phyloP scores from a whole-genome alignment of 2,888 invertebrate genomes.

The Adelognathus sp. region DNA sequence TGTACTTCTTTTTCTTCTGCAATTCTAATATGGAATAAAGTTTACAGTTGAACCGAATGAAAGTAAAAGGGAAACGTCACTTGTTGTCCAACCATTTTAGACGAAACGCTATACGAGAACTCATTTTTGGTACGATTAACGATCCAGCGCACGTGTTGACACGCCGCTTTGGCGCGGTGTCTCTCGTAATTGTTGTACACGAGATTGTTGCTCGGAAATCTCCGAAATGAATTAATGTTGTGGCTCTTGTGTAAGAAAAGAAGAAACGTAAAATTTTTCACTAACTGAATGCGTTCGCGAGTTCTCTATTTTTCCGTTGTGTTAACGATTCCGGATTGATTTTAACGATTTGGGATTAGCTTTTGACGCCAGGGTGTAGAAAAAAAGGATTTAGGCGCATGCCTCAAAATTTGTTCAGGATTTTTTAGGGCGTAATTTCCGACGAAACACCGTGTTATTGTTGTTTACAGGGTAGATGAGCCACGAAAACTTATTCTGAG shows the following conservation, averaged over 20 bases:
- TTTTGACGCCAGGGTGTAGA: too few species aligned
- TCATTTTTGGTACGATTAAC: constrained; percentile 52
- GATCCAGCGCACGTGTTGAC: constrained; percentile 55
- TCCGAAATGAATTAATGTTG: constrained; percentile 80
- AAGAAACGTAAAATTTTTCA: not conserved
- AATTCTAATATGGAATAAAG: constrained; percentile 76
- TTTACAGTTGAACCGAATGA: constrained; percentile 76
- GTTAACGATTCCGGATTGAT: too few species aligned
- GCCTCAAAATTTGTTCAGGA: too few species aligned
- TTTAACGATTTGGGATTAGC: too few species aligned
- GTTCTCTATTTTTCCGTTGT: too few species aligned
- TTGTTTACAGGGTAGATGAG: too few species aligned
- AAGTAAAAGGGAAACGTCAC: constrained; percentile 57
- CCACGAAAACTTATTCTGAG: too few species aligned
- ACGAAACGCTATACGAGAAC: constrained; percentile 29
- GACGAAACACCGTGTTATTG: too few species aligned
- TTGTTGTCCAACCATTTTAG: constrained; percentile 43
- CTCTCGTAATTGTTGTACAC: constrained; percentile 77
- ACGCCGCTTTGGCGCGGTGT: constrained; percentile 67
- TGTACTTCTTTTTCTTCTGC: constrained; percentile 74
- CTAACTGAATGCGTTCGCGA: too few species aligned
- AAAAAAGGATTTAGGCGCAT: too few species aligned
- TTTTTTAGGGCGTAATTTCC: too few species aligned
- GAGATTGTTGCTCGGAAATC: constrained; percentile 79
- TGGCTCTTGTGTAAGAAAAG: constrained; percentile 75